Percentiles rank a stretch among this genome's conserved stretches.
These are phyloP conservation scores for Dromiciops gliroides DNA, from an alignment of 2,113 vertebrate species.

Conservation along the genomic window DNA sequence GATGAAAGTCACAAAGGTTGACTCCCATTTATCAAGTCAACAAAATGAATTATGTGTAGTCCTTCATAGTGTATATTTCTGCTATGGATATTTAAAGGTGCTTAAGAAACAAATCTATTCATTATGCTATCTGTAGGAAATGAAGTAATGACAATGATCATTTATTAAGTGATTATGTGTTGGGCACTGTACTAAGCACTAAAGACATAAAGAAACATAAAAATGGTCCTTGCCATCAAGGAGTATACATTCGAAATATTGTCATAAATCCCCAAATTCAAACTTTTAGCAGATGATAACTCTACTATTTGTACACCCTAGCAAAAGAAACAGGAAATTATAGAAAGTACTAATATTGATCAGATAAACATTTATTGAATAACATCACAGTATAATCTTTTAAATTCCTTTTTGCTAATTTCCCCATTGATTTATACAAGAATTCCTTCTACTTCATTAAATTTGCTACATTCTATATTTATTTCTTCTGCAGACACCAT, in stretches of 20 bases:
- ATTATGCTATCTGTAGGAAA: slow-evolving; percentile 47
- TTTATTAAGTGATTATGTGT: too few species aligned
- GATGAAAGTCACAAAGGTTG: not conserved
- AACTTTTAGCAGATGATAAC: not conserved
- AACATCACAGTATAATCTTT: too few species aligned
- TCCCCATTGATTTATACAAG: slow-evolving; percentile 55
- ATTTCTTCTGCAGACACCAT: slow-evolving; percentile 50
- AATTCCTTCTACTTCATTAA: slow-evolving; percentile 54
- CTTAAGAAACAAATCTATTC: slow-evolving; percentile 6
- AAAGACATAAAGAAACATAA: too few species aligned
- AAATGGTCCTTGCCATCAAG: too few species aligned
- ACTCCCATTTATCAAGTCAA: slow-evolving; percentile 21
- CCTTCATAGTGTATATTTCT: not conserved
- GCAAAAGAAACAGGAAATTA: slow-evolving; percentile 23
- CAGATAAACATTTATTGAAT: slow-evolving; percentile 36
- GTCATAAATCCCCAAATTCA: slow-evolving; percentile 25
- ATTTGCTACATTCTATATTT: slow-evolving; percentile 53
- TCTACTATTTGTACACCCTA: not conserved
- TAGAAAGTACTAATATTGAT: slow-evolving; percentile 14
- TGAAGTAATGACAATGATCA: too few species aligned
- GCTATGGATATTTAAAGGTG: slow-evolving; percentile 9
- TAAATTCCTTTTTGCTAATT: not conserved
- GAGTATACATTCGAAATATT: not conserved
- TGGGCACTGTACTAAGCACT: too few species aligned
- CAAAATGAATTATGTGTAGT: slow-evolving; percentile 26